phyloP scores from a whole-genome alignment of 1,140 invertebrate species.

The Zaprionus tsacasi region DNA sequence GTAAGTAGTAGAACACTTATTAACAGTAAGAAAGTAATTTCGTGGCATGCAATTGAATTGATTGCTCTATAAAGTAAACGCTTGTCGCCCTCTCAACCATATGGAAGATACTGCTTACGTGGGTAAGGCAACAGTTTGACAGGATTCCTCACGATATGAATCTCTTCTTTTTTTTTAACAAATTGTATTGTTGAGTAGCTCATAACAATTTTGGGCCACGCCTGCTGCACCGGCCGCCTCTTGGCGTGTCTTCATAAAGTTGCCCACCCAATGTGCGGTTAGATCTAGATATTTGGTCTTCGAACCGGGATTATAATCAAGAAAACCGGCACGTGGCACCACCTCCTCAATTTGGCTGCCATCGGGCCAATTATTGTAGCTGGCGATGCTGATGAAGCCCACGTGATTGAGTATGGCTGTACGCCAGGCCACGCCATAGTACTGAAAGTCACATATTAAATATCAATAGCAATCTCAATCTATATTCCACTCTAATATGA shows the following conservation, averaged over 20 bases:
- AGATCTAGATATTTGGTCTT: conserved; percentile 86
- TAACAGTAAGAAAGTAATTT: conserved; percentile 73
- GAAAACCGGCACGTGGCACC: conserved; percentile 85
- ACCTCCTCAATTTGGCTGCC: conserved; percentile 88
- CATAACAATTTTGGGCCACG: conserved; percentile 65
- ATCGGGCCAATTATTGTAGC: conserved; percentile 88
- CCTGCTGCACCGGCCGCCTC: conserved; percentile 63
- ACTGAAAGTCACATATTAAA: conserved; percentile 64
- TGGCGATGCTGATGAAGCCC: conserved; percentile 86
- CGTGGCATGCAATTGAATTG: conserved; percentile 64
- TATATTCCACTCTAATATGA: neutral
- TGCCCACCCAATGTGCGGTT: conserved; percentile 86
- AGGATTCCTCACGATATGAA: conserved; percentile 34
- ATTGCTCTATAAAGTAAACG: conserved; percentile 76
- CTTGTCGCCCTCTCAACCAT: conserved; percentile 39
- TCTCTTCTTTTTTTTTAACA: conserved; percentile 51
- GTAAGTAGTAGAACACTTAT: conserved; percentile 64
- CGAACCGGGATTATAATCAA: conserved; percentile 86
- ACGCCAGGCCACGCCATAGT: conserved; percentile 86
- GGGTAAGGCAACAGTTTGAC: conserved; percentile 40
- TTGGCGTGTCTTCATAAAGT: conserved; percentile 84
- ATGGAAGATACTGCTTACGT: conserved; percentile 33
- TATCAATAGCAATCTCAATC: too few species aligned
- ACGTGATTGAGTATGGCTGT: conserved; percentile 85
- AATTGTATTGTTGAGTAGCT: conserved; percentile 82